Base-by-base conservation (phyloP, 30 jellyfish, hydroid and myxozoan genomes). In the Hydractinia symbiolongicarpus region DNA sequence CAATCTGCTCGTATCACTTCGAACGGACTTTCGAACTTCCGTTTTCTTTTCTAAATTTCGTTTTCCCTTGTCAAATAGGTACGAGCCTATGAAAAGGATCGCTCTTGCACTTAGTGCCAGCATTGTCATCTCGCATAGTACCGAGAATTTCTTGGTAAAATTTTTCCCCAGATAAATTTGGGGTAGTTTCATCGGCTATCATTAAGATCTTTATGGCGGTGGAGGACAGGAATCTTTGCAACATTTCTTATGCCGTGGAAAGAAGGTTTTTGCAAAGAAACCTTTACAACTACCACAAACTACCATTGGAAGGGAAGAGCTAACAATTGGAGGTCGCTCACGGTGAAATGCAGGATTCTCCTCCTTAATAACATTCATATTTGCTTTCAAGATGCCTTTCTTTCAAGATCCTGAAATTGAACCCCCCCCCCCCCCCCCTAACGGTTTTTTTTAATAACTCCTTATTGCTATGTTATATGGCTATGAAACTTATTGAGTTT, bases 1-100 rank as follows among this genome's bases (percentile, higher is more conserved):
- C 66, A 74, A 74, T 20, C 83, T 66, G 77, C 83, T 53, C 83
- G 49, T 74, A 74, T 74, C 83, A 4, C 40, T 74, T 49, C 83
- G 83, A n/a, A 74, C 61, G 51, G 83, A 74, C 51, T 74, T 74
- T 74, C 6, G 51, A 20, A 74, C 83, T 49, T 55, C 83, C 5
- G 20, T 44, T 50, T 55, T 58, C 66, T 74, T 74, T 30, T 58
- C 61, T 6, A 74, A 50, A 49, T 55, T 74, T n/a, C 83, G 83
- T 44, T 55, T 53, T 58, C 20, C 58, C 66, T 74, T 74, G 66
- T n/a, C 54, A 56, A 30, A 72, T 50, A 74, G 66, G 20, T 67
- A 30, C 54, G 66, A 40, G 51, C 83, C 83, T 49, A 74, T 55
- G 51, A n/a, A 4, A 49, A 74, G 54, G 20, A 50, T 74, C 83